Percentiles rank a stretch among this genome's conserved stretches.
These are phyloP conservation scores for Ammospiza nelsoni DNA, from an alignment of 2,113 vertebrate genomes.

Conservation along the genomic window DNA sequence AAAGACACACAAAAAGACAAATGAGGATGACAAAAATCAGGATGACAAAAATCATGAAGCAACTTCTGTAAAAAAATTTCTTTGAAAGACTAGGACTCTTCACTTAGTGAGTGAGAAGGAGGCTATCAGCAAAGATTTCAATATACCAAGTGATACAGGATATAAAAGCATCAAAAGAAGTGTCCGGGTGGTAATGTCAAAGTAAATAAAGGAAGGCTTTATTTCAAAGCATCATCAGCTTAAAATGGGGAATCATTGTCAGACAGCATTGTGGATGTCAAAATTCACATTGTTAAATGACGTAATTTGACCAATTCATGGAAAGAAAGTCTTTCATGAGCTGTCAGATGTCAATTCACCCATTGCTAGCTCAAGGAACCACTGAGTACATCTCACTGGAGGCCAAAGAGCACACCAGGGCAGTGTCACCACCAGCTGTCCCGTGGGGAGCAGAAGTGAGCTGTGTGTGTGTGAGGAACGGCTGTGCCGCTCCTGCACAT, in stretches of 20 bases:
- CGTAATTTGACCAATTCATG: not conserved
- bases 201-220: not conserved
- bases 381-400: not conserved
- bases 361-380: not conserved
- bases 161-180: not conserved
- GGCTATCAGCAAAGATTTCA: not conserved
- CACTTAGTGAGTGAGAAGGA: not conserved
- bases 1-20: not conserved
- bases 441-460: fast-evolving
- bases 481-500: fast-evolving
- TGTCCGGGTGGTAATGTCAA: not conserved
- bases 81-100: not conserved
- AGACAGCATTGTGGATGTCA: not conserved
- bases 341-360: not conserved
- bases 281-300: not conserved
- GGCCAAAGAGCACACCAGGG: not conserved
- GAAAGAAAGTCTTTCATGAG: not conserved
- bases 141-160: not conserved
- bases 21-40: not conserved
- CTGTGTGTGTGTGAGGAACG: fast-evolving
- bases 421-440: not conserved
- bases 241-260: not conserved
- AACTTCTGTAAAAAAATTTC: not conserved
- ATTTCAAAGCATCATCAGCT: not conserved
- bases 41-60: not conserved